Percentiles rank a stretch among this genome's conserved stretches.
Conservation (phyloP, 1,140 invertebrate genomes). For the Coboldia fuscipes region DNA sequence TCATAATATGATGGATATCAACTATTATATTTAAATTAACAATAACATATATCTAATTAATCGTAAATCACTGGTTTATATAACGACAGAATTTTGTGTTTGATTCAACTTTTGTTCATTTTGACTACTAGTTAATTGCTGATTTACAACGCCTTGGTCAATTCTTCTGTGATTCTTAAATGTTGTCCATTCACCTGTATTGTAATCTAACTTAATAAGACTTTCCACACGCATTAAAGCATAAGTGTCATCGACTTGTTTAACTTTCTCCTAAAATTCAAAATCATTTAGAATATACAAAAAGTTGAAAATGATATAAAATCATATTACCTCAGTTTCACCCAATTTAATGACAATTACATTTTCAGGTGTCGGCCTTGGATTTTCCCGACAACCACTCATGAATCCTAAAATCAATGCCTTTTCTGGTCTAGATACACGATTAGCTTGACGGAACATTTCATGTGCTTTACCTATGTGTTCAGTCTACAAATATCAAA, state of each 20-base stretch:
- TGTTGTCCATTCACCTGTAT: conserved; percentile 65
- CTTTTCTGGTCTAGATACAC: conserved; percentile 88
- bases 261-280: conserved; percentile 30
- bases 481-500: conserved; percentile 55
- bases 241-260: conserved; percentile 31
- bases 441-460: conserved; percentile 91
- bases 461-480: conserved; percentile 94
- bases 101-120: neutral
- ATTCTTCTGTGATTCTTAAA: conserved; percentile 46
- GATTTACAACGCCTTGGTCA: conserved; percentile 11
- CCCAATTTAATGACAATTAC: conserved; percentile 20
- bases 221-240: conserved; percentile 49
- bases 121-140: neutral
- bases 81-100: conserved; percentile 2
- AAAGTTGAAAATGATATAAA: neutral
- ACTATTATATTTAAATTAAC: too few relatives aligned
- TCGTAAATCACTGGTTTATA: too few relatives aligned
- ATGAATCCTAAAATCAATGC: conserved; percentile 95
- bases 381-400: conserved; percentile 49
- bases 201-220: conserved; percentile 76
- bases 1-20: too few relatives aligned
- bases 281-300: neutral
- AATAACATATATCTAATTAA: too few relatives aligned
- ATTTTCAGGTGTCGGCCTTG: conserved; percentile 18
- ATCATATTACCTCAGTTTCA: conserved; percentile 14